Evolutionary conservation across 64 coral and sea anemone genomes (phyloP).

Genomic region (Hydrozoanthus tunicans): DNA sequence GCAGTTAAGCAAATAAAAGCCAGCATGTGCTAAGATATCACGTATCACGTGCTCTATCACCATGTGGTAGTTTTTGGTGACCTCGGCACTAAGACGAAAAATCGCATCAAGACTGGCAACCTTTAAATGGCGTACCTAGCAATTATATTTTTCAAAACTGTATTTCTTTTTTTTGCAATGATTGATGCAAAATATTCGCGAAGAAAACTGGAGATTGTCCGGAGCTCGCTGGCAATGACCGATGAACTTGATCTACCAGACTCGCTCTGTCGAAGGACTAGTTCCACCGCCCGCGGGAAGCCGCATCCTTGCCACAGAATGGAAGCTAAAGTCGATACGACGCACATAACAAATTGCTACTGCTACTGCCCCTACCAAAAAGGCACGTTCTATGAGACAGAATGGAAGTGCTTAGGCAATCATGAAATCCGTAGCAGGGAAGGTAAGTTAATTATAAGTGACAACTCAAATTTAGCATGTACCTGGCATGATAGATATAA

Average conservation of each 20-base stretch:
- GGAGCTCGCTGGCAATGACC: neutral
- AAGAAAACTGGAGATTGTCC: neutral
- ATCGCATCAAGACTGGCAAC: too few relatives aligned
- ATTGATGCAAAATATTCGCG: neutral
- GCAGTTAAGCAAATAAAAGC: too few relatives aligned
- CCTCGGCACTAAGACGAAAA: too few relatives aligned
- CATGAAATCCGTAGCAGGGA: neutral
- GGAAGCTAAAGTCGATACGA: neutral
- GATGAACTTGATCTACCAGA: slow-evolving; percentile 26
- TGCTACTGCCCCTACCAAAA: slow-evolving; percentile 27
- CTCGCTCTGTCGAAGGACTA: neutral
- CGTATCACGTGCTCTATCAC: too few relatives aligned
- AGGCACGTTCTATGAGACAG: slow-evolving; percentile 33
- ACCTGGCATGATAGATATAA: neutral
- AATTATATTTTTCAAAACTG: neutral
- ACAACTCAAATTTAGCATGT: neutral
- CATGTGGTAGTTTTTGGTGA: too few relatives aligned
- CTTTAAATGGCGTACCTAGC: too few relatives aligned
- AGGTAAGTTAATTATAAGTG: neutral
- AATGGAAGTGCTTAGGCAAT: slow-evolving; percentile 23
- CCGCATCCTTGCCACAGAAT: neutral
- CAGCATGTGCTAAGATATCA: too few relatives aligned
- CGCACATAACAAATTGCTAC: neutral
- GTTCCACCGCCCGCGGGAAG: neutral
- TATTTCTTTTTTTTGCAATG: neutral